Conservation (phyloP, 2,797 vertebrate species). For the Coracias cyanogaster region DNA sequence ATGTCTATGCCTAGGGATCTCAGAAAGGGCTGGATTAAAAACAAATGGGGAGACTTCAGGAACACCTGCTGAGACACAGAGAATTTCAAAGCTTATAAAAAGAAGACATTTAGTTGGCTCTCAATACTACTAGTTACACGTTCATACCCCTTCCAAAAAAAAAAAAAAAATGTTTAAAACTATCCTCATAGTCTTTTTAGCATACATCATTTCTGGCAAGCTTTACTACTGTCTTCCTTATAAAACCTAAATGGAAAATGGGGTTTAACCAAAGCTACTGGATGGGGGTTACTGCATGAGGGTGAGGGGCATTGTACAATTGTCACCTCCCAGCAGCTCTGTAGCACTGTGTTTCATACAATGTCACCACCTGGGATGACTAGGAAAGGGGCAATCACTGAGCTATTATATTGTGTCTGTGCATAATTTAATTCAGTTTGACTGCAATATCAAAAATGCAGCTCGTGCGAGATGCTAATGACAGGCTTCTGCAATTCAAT, state of each 20-base stretch:
- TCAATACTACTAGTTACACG: background rate
- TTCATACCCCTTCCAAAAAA: background rate
- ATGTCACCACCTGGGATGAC: background rate
- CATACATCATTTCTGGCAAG: background rate
- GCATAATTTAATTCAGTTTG: background rate
- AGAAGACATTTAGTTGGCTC: background rate
- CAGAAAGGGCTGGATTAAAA: background rate
- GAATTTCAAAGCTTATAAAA: background rate
- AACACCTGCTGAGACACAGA: background rate
- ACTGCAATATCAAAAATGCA: slow-evolving; percentile 1
- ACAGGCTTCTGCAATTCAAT: background rate
- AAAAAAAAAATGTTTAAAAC: background rate
- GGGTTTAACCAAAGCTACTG: background rate
- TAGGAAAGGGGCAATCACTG: background rate
- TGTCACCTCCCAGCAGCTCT: background rate
- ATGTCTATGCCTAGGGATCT: background rate
- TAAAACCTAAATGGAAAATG: background rate
- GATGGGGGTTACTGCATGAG: too few relatives aligned
- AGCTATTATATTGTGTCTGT: background rate
- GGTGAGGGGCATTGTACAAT: background rate
- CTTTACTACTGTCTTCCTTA: background rate
- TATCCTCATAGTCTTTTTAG: background rate
- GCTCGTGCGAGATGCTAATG: background rate
- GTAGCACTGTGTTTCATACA: background rate
- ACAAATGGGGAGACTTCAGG: background rate